phyloP scores from a whole-genome alignment of 2,888 invertebrate genomes.

The Chelonus formosanus region DNA sequence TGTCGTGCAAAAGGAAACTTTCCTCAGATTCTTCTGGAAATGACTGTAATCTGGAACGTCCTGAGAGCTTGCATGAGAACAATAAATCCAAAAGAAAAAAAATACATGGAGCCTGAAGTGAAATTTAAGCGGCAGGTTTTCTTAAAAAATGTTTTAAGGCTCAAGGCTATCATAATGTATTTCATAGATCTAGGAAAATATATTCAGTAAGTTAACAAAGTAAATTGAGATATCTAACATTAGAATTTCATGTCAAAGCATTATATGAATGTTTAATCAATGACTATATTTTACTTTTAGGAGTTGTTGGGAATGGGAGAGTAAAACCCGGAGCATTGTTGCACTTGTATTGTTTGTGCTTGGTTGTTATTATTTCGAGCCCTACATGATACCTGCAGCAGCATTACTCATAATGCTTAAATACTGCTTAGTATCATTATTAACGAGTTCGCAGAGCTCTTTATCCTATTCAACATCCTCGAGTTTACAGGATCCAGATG shows the following conservation, averaged over 20 bases:
- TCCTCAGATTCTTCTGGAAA: slow-evolving; percentile 90
- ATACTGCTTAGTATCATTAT: slow-evolving; percentile 70
- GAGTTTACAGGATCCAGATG: slow-evolving; percentile 45
- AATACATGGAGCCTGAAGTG: slow-evolving; percentile 92
- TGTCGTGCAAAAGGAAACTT: slow-evolving; percentile 90
- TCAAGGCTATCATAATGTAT: slow-evolving; percentile 88
- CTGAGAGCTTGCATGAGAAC: slow-evolving; percentile 92
- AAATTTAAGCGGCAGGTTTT: slow-evolving; percentile 96
- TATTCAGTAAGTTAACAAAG: slow-evolving; percentile 76
- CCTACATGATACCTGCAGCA: slow-evolving; percentile 91
- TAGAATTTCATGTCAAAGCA: neutral
- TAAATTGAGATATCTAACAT: no score
- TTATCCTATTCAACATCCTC: slow-evolving; percentile 29
- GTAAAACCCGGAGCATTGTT: slow-evolving; percentile 81
- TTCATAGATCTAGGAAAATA: slow-evolving; percentile 90
- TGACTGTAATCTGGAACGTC: slow-evolving; percentile 92
- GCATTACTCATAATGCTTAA: slow-evolving; percentile 83
- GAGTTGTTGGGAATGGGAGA: slow-evolving; percentile 98
- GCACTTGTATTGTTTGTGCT: slow-evolving; percentile 87
- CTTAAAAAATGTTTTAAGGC: slow-evolving; percentile 89
- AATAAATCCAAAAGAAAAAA: slow-evolving; percentile 93
- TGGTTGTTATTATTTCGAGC: slow-evolving; percentile 92
- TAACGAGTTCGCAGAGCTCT: slow-evolving; percentile 57
- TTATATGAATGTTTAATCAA: slow-evolving; percentile 21
- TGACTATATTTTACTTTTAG: slow-evolving; percentile 62